phyloP scores from a whole-genome alignment of 1,140 invertebrate species.

The Bradysia coprophila region DNA sequence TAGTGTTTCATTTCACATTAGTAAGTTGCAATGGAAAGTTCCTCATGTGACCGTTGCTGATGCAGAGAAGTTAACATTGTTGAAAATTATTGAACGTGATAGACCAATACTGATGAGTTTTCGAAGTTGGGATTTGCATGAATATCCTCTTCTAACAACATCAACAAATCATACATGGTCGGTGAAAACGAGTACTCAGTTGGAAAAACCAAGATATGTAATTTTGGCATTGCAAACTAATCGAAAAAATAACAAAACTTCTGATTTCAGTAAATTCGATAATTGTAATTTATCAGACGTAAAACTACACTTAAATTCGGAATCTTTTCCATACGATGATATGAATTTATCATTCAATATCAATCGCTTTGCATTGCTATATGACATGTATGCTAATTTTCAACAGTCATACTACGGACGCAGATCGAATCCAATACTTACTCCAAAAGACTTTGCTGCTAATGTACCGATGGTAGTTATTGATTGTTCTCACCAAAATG shows the following conservation, averaged over 20 bases:
- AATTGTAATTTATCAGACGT: conserved; percentile 10
- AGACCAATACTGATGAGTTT: conserved; percentile 11
- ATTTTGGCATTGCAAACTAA: conserved; percentile 11
- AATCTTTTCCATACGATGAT: conserved; percentile 14
- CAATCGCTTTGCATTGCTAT: conserved; percentile 8
- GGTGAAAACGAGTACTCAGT: conserved; percentile 12
- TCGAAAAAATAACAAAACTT: conserved; percentile 6
- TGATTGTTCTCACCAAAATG: conserved; percentile 13
- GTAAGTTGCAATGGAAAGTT: conserved; percentile 8
- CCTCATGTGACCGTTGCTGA: conserved; percentile 10
- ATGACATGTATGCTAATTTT: conserved; percentile 14
- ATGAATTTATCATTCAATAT: conserved; percentile 9
- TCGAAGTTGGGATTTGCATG: conserved; percentile 19
- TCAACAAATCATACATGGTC: conserved; percentile 13
- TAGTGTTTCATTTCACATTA: too few relatives aligned
- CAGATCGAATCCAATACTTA: conserved; percentile 3
- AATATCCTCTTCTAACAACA: conserved; percentile 17
- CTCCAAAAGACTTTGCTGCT: conserved; percentile 5
- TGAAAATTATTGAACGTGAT: conserved; percentile 11
- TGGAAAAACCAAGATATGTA: conserved; percentile 14
- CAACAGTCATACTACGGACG: conserved; percentile 10
- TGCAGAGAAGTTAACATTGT: conserved; percentile 7
- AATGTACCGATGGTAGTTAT: conserved; percentile 8
- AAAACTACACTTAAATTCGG: conserved; percentile 12
- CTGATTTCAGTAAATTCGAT: conserved; percentile 10